Evolutionary conservation across 2,888 invertebrate species (phyloP).

Genomic region (Apantesis nais): DNA sequence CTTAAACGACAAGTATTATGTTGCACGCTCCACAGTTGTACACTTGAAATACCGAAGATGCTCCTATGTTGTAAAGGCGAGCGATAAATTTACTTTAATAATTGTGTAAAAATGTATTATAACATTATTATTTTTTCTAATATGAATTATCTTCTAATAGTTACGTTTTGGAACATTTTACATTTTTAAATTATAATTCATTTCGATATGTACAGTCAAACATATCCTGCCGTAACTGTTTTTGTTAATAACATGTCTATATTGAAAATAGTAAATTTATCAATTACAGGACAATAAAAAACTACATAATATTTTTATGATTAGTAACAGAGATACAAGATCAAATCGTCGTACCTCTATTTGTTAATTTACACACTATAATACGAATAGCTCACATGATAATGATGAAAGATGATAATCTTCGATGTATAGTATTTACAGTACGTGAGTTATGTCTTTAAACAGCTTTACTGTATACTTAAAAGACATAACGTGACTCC

Average conservation of each 20-base stretch:
- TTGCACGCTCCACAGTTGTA: constrained; percentile 67
- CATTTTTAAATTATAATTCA: background rate
- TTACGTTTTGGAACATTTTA: background rate
- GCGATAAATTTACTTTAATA: constrained; percentile 21
- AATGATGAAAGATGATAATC: too few species aligned
- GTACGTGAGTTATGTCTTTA: background rate
- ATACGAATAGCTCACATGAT: background rate
- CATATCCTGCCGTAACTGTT: background rate
- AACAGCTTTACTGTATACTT: too few species aligned
- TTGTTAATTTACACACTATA: too few species aligned
- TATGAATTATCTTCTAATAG: too few species aligned
- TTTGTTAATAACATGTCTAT: background rate
- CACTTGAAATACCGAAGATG: constrained; percentile 58
- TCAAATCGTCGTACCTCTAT: background rate
- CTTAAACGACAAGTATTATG: constrained; percentile 67
- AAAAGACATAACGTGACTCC: background rate
- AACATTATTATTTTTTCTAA: background rate
- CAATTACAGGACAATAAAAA: background rate
- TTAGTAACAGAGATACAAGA: background rate
- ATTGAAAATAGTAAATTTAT: background rate
- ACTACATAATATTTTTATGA: background rate
- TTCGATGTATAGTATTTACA: background rate
- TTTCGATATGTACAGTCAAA: too few species aligned
- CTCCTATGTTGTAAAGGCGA: constrained; percentile 27
- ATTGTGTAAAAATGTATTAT: background rate